A percentile compares a stretch with the other conserved stretches of the same genome.
Conservation (phyloP, 2,888 invertebrate species). For the Poecilus cupreus region DNA sequence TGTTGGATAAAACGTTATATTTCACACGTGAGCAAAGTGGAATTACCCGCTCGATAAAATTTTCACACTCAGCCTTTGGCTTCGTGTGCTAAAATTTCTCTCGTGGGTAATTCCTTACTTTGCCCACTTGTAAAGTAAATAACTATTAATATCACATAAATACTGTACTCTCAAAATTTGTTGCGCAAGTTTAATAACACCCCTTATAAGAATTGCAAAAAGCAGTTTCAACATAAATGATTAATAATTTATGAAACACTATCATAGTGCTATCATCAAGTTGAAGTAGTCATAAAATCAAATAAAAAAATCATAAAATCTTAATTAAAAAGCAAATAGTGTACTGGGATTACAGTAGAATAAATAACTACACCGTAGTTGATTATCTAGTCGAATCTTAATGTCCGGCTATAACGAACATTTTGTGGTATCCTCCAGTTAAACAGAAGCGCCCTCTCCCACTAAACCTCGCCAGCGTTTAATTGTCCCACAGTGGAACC, state of each 20-base stretch:
- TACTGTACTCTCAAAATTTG: no score
- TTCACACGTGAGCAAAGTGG: no score
- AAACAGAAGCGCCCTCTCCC: neutral
- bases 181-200: no score
- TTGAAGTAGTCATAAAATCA: slow-evolving; percentile 4
- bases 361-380: slow-evolving; percentile 26
- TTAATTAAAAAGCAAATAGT: slow-evolving; percentile 31
- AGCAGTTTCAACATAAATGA: neutral
- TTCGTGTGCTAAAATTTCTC: no score
- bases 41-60: no score
- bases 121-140: no score
- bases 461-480: neutral
- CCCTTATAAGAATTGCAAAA: neutral
- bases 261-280: slow-evolving; percentile 2
- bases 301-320: slow-evolving; percentile 27
- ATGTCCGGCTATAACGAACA: slow-evolving; percentile 36
- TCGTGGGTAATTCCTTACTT: no score
- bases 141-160: no score
- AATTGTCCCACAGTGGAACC: neutral
- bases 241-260: neutral
- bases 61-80: no score
- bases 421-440: no score
- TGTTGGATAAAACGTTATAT: no score
- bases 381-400: slow-evolving; percentile 37
- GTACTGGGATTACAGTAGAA: slow-evolving; percentile 44